A percentile compares a stretch with the other conserved stretches of the same genome.
These are phyloP conservation scores for Tetragonula carbonaria DNA, from an alignment of 2,888 invertebrate genomes.

Conservation along the genomic window DNA sequence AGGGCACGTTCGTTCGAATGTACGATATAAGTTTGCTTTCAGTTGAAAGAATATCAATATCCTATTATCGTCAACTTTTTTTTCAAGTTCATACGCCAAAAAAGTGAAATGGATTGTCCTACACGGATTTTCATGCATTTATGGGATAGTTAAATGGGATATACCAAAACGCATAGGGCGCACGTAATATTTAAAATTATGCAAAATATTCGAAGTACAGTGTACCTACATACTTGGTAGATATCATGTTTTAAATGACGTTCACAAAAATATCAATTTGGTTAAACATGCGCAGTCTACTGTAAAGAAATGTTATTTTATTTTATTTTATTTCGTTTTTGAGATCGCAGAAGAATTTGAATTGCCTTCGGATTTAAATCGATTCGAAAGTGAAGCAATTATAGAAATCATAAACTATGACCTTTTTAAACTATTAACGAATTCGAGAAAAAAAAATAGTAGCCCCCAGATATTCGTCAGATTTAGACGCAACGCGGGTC, in stretches of 20 bases:
- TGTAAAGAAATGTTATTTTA: not conserved
- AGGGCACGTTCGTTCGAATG: constrained; percentile 24
- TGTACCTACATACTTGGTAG: no score
- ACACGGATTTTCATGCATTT: no score
- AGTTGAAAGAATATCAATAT: not conserved
- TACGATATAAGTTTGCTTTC: constrained; percentile 5
- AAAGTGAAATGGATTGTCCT: not conserved
- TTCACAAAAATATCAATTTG: no score
- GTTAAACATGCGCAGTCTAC: no score
- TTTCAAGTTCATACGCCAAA: not conserved
- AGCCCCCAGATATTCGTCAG: not conserved
- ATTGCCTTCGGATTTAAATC: not conserved
- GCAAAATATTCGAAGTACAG: no score
- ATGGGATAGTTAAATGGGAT: no score
- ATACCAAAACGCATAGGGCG: no score
- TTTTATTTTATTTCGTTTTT: not conserved
- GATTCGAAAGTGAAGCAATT: not conserved
- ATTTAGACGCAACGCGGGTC: not conserved
- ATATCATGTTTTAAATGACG: no score
- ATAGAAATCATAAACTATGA: not conserved
- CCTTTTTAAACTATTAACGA: not conserved
- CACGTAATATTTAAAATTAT: no score
- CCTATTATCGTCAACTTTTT: not conserved
- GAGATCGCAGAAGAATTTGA: not conserved
- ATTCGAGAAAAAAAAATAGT: not conserved